Conservation (phyloP, 30 jellyfish, hydroid and myxozoan genomes). For the Aurelia sp. region DNA sequence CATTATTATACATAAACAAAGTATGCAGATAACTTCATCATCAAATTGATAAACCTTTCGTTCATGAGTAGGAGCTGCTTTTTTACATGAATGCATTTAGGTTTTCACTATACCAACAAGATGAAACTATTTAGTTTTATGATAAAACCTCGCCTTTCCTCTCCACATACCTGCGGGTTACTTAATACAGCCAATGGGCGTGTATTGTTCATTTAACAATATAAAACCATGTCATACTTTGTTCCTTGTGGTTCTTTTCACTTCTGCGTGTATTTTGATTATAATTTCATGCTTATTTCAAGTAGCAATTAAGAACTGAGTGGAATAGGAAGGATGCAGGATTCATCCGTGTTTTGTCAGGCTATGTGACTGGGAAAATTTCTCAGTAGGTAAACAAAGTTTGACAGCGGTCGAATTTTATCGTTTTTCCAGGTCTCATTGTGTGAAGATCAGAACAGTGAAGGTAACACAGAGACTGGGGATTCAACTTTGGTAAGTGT, state of each 20-base stretch:
- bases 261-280: slow-evolving; percentile 19
- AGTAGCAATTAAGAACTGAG: too few relatives aligned
- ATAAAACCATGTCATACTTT: slow-evolving; percentile 13
- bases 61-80: too few relatives aligned
- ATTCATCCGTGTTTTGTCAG: too few relatives aligned
- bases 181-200: slow-evolving; percentile 52
- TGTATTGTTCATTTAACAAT: slow-evolving; percentile 43
- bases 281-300: not conserved
- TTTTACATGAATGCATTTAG: too few relatives aligned
- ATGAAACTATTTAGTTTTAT: not conserved
- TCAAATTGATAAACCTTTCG: too few relatives aligned
- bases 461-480: slow-evolving; percentile 38
- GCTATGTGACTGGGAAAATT: too few relatives aligned
- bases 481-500: slow-evolving; percentile 49
- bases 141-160: slow-evolving; percentile 34
- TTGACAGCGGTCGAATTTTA: not conserved
- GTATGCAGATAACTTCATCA: not conserved
- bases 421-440: slow-evolving; percentile 19
- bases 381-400: too few relatives aligned
- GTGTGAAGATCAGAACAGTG: slow-evolving; percentile 27
- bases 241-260: slow-evolving; percentile 39
- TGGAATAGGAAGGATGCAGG: too few relatives aligned
- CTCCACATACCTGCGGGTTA: slow-evolving; percentile 50
- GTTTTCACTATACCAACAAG: too few relatives aligned
- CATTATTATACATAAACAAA: not conserved